These are phyloP conservation scores for Betta splendens DNA, from an alignment of 2,797 vertebrate species.

Conservation along the genomic window DNA sequence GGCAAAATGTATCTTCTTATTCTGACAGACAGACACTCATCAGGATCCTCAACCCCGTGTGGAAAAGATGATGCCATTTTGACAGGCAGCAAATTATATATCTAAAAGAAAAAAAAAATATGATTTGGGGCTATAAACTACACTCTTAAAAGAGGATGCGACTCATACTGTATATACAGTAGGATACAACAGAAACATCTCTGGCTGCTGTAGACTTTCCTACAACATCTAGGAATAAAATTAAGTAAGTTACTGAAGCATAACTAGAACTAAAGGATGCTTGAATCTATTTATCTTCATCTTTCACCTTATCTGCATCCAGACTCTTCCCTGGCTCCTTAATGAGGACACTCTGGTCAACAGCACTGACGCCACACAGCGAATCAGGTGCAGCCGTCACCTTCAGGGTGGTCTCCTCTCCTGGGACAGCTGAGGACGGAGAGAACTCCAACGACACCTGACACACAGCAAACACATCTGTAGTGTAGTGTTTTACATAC, in stretches of 20 bases:
- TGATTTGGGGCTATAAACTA: too few relatives aligned
- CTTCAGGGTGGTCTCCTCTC: conserved; percentile 69
- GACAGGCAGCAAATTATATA: conserved; percentile 58
- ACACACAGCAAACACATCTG: too few relatives aligned
- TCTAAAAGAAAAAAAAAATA: conserved; percentile 49
- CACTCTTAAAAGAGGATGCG: too few relatives aligned
- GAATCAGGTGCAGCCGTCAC: conserved; percentile 77
- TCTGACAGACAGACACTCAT: conserved; percentile 55
- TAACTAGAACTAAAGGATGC: too few relatives aligned
- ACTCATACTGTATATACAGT: too few relatives aligned
- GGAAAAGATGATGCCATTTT: conserved; percentile 17
- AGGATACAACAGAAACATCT: too few relatives aligned
- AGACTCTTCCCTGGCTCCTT: conserved; percentile 79
- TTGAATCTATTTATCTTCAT: not conserved
- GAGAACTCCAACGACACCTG: conserved; percentile 84
- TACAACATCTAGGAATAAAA: too few relatives aligned
- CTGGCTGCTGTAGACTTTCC: too few relatives aligned
- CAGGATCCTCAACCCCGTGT: conserved; percentile 18
- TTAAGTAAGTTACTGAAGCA: too few relatives aligned
- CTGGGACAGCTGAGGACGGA: conserved; percentile 74
- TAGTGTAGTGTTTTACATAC: too few relatives aligned
- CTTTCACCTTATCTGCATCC: conserved; percentile 70
- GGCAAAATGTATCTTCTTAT: conserved; percentile 49
- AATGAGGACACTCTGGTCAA: conserved; percentile 87
- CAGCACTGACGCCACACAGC: conserved; percentile 84